Evolutionary conservation across 2,113 vertebrate genomes (phyloP), one percentile per base, ranked within the genome.

Genomic region (Heterocephalus glaber): DNA sequence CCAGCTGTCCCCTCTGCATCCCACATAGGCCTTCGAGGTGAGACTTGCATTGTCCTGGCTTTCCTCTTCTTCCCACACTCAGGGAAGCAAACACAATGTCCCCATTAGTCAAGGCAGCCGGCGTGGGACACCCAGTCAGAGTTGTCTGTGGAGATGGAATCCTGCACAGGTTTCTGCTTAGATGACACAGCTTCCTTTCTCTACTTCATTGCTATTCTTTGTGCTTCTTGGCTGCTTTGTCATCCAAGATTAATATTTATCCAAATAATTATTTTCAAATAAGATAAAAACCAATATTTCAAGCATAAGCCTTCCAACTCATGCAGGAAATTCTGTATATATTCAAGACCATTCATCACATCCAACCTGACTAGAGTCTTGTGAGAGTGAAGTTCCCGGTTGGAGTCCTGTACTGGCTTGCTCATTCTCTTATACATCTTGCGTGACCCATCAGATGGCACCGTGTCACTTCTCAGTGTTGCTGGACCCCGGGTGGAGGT

Each of bases 201-300:
- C 24, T 22, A 11, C 30, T 7, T 8, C 7, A 20, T 35, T 16
- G 13, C 38, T 17, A 24, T 38, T 56, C 61, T 83, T 12, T 3
- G 24, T 26, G 63, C 44, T 84, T n/a, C 83, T 66, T 56, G 61
- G 9, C 68, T 70, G 47, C 72, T 60, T 70, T 92, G 94, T 82
- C 90, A 87, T 2, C 74, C 12, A 41, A 95, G 87, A 96, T 96
- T 77, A 95, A 96, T 88, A 96, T 85, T 95, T 94, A 90, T 95
- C 90, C 61, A 54, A 86, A 81, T 77, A 92, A 92, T 97, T 87
- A 97, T 96, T 86, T 97, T 92, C 88, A 87, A 95, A 92, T 90
- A 90, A 94, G 92, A 90, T 85, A 94, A 90, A 95, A 97, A 77
- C 76, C 87, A 95, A 38, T 90, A 95, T 93, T 95, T 95, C 84